A percentile compares a stretch with the other conserved stretches of the same genome.
These are phyloP conservation scores for Biston stratarius DNA, from an alignment of 2,888 invertebrate genomes.

Conservation along the genomic window DNA sequence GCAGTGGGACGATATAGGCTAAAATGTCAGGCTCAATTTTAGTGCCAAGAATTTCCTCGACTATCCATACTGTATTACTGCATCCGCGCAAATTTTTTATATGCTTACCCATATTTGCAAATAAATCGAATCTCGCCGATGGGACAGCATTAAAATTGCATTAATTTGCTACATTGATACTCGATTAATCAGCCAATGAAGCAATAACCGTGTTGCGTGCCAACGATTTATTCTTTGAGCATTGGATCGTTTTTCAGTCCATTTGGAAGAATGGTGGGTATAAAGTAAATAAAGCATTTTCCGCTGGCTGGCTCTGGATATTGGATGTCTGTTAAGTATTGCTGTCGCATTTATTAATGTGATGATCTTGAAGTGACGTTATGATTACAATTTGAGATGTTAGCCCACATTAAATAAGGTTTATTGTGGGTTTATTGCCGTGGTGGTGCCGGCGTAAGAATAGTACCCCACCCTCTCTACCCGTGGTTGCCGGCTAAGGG, in stretches of 20 bases:
- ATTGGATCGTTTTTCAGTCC: conserved; percentile 15
- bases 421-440: too few species aligned
- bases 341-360: neutral
- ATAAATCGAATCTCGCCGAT: conserved; percentile 36
- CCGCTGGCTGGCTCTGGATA: neutral
- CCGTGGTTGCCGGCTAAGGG: too few species aligned
- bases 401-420: too few species aligned
- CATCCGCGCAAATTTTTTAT: conserved; percentile 26
- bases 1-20: too few species aligned
- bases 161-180: conserved; percentile 41
- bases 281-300: conserved; percentile 9
- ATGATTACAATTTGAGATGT: too few species aligned
- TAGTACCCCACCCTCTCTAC: too few species aligned
- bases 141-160: conserved; percentile 45
- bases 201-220: conserved; percentile 29
- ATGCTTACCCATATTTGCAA: conserved; percentile 35
- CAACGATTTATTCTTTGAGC: conserved; percentile 24
- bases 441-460: too few species aligned
- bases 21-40: neutral
- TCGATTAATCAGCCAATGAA: conserved; percentile 41
- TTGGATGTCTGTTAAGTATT: neutral
- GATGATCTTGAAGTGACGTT: neutral
- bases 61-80: conserved; percentile 15
- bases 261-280: conserved; percentile 4
- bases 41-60: neutral